Percentiles rank a stretch among this genome's conserved stretches.
Conservation (phyloP, 2,888 invertebrate genomes). For the Boloria selene region DNA sequence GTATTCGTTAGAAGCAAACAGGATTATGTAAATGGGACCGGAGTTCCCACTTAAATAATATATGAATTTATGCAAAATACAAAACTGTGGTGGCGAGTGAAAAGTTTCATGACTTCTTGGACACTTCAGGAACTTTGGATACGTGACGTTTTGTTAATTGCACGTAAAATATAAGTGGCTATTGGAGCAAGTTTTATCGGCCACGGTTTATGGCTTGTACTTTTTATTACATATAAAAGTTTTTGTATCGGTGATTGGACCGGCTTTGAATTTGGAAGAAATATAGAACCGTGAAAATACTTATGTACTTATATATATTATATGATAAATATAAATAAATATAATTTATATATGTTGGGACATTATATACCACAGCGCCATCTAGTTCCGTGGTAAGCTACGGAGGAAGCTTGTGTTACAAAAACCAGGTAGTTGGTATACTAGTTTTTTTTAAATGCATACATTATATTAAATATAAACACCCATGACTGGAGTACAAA, state of each 20-base stretch:
- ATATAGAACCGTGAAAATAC: too few species aligned
- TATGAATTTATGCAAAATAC: constrained; percentile 61
- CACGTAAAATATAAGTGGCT: constrained; percentile 31
- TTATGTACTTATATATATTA: too few species aligned
- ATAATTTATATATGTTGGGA: too few species aligned
- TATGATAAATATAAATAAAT: too few species aligned
- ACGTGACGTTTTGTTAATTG: constrained; percentile 43
- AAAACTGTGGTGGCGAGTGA: constrained; percentile 44
- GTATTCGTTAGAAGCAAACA: constrained; percentile 44
- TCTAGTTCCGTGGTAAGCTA: too few species aligned
- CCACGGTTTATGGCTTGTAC: constrained; percentile 13
- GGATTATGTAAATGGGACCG: constrained; percentile 55
- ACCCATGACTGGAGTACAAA: too few species aligned
- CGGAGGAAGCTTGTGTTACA: too few species aligned
- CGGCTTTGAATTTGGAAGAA: too few species aligned
- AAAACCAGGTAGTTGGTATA: too few species aligned
- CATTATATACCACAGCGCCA: too few species aligned
- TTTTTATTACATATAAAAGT: neutral
- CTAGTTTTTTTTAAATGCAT: too few species aligned
- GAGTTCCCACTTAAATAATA: constrained; percentile 61
- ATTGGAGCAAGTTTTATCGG: constrained; percentile 33
- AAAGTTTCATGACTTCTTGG: constrained; percentile 51
- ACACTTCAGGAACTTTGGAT: constrained; percentile 36
- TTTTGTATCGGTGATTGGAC: neutral
- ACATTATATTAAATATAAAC: too few species aligned